Evolutionary conservation across 2,888 invertebrate species (phyloP), one percentile per base, ranked within the genome.

Genomic region (Xestia sexstrigata): DNA sequence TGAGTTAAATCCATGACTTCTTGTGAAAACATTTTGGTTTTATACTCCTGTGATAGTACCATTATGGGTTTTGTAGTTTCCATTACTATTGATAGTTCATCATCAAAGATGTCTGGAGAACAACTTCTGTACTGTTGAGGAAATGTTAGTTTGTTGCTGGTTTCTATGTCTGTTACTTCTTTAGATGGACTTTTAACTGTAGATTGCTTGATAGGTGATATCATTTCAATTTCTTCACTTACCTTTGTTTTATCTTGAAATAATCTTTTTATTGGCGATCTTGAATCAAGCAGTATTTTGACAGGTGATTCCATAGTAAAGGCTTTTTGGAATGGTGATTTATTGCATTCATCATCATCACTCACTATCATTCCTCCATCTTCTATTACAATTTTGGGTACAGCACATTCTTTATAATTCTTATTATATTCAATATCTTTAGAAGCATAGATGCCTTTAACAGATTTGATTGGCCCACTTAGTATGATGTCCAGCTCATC

Each of bases 71-170:
- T 80, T 20, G 78, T 74, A 58, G 69, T 75, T n/a, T 83, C 84
- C 60, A 89, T 82, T 45, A 93, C 86, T 49, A 87, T 83, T 62
- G 90, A 90, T 1, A 87, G 82, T 87, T 96, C 96, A 91, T 96
- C 96, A 91, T 95, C 97, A 94, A 97, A 97, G 66, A 97, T 87
- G 89, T 97, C 97, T 71, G 97, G 97, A 6, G 97, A 97, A 81
- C 86, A 84, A 87, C 96, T 94, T 90, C 96, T 94, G 42, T 75
- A 81, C 55, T 83, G 84, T n/a, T 84, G 77, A 13, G 26, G 52
- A 70, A 75, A 55, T 67, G 68, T 68, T 60, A 79, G 39, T 26
- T 84, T 74, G 42, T 76, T 63, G 39, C 75, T 49, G 4, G 67
- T 63, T 74, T 78, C 75, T 70, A 76, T 8, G 70, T 78, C 66